A percentile compares a stretch with the other conserved stretches of the same genome.
phyloP scores from a whole-genome alignment of 2,113 vertebrate species.

The Dermatemys mawii region DNA sequence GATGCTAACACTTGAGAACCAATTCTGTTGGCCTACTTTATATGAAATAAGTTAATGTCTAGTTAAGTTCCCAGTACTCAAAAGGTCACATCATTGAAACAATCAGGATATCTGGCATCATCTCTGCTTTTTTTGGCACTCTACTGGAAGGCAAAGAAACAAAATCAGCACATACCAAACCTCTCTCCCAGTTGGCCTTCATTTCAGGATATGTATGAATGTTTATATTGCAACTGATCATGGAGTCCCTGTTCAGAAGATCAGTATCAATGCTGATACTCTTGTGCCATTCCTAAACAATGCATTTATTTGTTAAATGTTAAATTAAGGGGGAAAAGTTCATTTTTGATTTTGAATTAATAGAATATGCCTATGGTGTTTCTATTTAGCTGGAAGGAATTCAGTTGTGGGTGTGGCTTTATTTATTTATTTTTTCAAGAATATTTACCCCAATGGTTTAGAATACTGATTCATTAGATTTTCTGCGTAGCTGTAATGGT shows the following conservation, averaged over 20 bases:
- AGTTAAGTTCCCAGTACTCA: background rate
- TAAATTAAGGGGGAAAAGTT: background rate
- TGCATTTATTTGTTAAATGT: background rate
- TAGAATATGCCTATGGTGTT: background rate
- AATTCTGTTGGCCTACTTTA: background rate
- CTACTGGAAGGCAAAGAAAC: background rate
- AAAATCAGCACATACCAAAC: background rate
- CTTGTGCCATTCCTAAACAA: background rate
- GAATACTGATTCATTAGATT: background rate
- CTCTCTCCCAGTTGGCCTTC: background rate
- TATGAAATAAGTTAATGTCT: background rate
- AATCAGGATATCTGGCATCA: background rate
- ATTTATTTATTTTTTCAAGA: background rate
- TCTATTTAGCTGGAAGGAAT: background rate
- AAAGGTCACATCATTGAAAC: background rate
- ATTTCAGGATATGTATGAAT: accelerated
- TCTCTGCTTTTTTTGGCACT: background rate
- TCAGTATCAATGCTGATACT: background rate
- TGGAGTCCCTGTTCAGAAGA: background rate
- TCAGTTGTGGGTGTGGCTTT: background rate
- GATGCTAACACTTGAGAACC: background rate
- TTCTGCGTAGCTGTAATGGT: background rate
- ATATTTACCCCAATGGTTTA: background rate
- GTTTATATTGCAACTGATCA: background rate
- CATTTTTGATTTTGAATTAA: background rate